Base-by-base conservation (phyloP, 64 coral and sea anemone species). In the Montipora sp. region DNA sequence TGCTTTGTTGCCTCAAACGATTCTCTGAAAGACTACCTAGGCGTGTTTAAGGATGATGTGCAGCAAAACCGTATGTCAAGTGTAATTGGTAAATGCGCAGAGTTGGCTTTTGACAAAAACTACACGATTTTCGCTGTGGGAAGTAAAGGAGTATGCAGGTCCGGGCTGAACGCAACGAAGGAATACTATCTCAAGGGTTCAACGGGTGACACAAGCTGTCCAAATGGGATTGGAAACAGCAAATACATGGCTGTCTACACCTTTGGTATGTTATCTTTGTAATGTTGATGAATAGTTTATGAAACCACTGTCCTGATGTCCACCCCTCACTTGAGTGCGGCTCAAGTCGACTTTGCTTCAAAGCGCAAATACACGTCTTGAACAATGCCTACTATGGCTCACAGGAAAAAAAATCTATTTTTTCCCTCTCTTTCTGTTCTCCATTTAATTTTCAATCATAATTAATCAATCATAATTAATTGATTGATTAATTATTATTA, bases 61-160 rank as follows among this genome's bases (percentile, higher is more conserved):
- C 7, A 53, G 2, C 18, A 80, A 24, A 36, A 60, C 18, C 45
- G 60, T 8, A 1, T 9, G 11, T 13, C n/a, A 6, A 12, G 60
- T 11, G 55, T 14, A 4, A 81, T 81, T 3, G 10, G 51, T 7
- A 24, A 20, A 36, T 92, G 90, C 20, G 51, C 50, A 12, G 47
- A 59, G 43, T 74, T 92, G 24, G 53, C 81, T 0, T 77, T 84
- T 65, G 81, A 76, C 10, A 71, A 83, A 51, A 49, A 55, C 12
- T 92, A 59, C 55, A 92, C 59, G 55, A 78, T 84, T 73, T 92
- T 92, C 65, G 90, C 71, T 4, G 5, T 92, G 23, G 90, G 81
- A 63, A 23, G 70, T 44, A 77, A 86, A 24, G 90, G 81, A 0
- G 49, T 65, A 43, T 92, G 90, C 48, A 43, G 75, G 13, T 89